Percentiles rank a stretch among this genome's conserved stretches.
These are phyloP conservation scores for Cranoglanis bouderius DNA, from an alignment of 2,113 vertebrate species.

Conservation along the genomic window DNA sequence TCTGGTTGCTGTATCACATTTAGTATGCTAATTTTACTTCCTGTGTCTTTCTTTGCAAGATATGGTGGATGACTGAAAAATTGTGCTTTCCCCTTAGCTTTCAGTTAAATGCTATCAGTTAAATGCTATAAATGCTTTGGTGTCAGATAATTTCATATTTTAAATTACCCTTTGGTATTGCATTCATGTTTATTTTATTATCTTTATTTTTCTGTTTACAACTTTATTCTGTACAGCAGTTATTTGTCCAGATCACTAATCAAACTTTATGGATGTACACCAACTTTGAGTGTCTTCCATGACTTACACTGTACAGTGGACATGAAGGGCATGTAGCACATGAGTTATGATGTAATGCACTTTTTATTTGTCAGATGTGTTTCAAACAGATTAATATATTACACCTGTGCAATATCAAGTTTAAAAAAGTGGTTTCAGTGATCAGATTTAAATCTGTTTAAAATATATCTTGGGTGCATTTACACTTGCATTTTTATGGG, in stretches of 20 bases:
- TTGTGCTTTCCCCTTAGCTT: background rate
- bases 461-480: background rate
- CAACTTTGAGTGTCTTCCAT: background rate
- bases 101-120: too few relatives aligned
- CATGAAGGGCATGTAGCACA: background rate
- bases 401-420: background rate
- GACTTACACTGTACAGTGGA: background rate
- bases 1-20: conserved; percentile 4
- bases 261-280: background rate
- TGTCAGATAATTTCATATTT: background rate
- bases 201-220: background rate
- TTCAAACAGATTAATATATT: background rate
- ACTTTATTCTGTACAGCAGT: background rate
- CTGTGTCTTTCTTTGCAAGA: background rate
- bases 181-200: background rate
- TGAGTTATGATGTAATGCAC: background rate
- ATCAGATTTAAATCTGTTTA: background rate
- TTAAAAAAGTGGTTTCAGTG: background rate
- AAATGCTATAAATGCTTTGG: too few relatives aligned
- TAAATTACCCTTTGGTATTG: background rate
- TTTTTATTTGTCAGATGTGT: background rate
- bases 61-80: background rate
- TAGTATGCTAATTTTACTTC: conserved; percentile 2
- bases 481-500: background rate
- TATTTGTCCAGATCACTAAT: background rate